Evolutionary conservation across 2,888 invertebrate species (phyloP), one percentile per base, ranked within the genome.

Genomic region (Drosophila ezoana): DNA sequence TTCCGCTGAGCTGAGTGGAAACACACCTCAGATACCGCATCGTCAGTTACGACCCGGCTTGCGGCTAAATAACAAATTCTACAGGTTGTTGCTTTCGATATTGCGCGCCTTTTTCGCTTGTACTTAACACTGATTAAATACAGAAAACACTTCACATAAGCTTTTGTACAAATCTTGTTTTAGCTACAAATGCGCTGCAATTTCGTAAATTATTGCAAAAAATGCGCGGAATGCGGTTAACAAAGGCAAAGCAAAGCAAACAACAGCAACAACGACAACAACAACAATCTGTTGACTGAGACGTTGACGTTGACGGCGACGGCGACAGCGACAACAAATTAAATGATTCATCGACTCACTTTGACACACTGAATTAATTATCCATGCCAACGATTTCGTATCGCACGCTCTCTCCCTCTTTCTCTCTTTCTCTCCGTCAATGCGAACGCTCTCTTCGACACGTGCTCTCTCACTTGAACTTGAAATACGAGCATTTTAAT

Each of bases 211-310:
- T 53, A 72, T 71, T 68, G 81, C 64, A 78, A 77, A 86, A 80
- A 68, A 88, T 83, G 78, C 68, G 47, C 40, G 87, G 83, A 83
- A 83, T 83, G 89, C 62, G 87, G 88, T 84, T 86, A 58, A 61
- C 60, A 56, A 67, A 67, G 16, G 52, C 41, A 38, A 35, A 16
- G 32, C 18, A 35, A 23, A 33, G 14, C 28, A 8, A 38, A 23
- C 59, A 52, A 20, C 38, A 49, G 6, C 53, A 38, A 23, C 38
- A 65, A 20, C 23, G 43, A 56, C 38, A 33, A 11, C 37, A 52
- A 48, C 44, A 48, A 32, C 20, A 37, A 47, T 72, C 51, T 16
- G 14, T 59, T 59, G 61, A 38, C 28, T 16, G 33, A 61, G 47
- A 60, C 63, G 48, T 56, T 52, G 61, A 75, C 68, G 32, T 35